A percentile compares a stretch with the other conserved stretches of the same genome.
phyloP scores from a whole-genome alignment of 2,797 vertebrate species.

The Ctenosaura bakeri region DNA sequence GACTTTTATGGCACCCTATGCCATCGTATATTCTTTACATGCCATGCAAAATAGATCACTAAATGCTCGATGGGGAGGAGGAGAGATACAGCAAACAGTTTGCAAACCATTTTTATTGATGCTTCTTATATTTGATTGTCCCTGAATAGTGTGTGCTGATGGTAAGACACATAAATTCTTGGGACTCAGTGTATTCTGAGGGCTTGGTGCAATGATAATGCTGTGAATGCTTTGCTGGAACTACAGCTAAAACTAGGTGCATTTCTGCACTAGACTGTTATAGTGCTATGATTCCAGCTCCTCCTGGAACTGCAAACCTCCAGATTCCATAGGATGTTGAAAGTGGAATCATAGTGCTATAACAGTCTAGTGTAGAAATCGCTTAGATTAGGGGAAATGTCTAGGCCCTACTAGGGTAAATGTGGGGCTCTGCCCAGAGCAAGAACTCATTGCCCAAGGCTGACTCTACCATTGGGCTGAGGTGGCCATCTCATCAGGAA shows the following conservation, averaged over 20 bases:
- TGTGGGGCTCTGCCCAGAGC: background rate
- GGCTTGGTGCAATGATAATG: background rate
- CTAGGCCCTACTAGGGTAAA: background rate
- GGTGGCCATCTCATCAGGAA: background rate
- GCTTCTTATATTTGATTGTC: conserved; percentile 57
- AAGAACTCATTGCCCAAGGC: background rate
- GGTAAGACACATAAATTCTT: conserved; percentile 59
- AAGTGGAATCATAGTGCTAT: too few relatives aligned
- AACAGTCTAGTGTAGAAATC: too few relatives aligned
- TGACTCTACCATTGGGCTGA: background rate
- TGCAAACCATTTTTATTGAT: conserved; percentile 67
- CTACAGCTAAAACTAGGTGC: background rate
- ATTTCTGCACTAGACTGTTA: too few relatives aligned
- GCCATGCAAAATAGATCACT: conserved; percentile 39
- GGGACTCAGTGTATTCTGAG: conserved; percentile 57
- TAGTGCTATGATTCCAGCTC: too few relatives aligned
- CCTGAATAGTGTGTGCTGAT: conserved; percentile 51
- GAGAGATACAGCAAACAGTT: conserved; percentile 48
- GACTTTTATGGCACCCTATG: conserved; percentile 35
- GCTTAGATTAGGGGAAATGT: background rate
- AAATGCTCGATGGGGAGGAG: conserved; percentile 34
- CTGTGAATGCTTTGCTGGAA: background rate
- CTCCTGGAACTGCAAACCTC: too few relatives aligned
- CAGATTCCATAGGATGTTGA: too few relatives aligned
- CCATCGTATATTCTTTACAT: conserved; percentile 50